Evolutionary conservation across 2,797 vertebrate species (phyloP).

Genomic region (Limnodromus scolopaceus): DNA sequence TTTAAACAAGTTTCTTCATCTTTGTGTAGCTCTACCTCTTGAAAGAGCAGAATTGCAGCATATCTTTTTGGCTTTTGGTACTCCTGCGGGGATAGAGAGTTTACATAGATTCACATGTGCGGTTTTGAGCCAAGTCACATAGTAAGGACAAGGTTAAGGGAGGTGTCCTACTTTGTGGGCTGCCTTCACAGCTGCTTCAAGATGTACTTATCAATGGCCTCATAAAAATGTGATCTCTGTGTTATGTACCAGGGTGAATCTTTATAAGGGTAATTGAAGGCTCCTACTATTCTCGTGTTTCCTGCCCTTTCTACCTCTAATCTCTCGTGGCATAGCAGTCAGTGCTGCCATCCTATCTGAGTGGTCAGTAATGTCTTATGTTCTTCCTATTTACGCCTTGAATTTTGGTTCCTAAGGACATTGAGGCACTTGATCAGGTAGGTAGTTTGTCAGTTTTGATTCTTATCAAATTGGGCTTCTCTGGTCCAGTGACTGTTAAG

Average conservation of each 20-base stretch:
- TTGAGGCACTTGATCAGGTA: background rate
- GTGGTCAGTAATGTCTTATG: background rate
- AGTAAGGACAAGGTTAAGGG: background rate
- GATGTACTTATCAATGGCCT: accelerated
- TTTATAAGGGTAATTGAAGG: background rate
- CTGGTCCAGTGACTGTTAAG: background rate
- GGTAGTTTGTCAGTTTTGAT: background rate
- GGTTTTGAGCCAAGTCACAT: background rate
- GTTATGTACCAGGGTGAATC: background rate
- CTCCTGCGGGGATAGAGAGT: background rate
- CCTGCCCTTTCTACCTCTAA: background rate
- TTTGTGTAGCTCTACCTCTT: background rate
- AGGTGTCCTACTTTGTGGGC: background rate
- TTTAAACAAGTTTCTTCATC: background rate
- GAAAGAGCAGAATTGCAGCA: background rate
- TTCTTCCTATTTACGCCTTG: background rate
- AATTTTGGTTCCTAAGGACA: background rate
- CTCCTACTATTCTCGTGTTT: accelerated
- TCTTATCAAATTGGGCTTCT: background rate
- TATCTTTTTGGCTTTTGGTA: background rate
- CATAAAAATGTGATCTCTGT: background rate
- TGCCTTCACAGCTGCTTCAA: background rate
- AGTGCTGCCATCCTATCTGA: background rate
- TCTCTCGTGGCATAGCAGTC: background rate
- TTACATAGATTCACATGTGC: background rate